These are phyloP conservation scores for Stercorarius parasiticus DNA, from an alignment of 2,113 vertebrate genomes.

Conservation along the genomic window DNA sequence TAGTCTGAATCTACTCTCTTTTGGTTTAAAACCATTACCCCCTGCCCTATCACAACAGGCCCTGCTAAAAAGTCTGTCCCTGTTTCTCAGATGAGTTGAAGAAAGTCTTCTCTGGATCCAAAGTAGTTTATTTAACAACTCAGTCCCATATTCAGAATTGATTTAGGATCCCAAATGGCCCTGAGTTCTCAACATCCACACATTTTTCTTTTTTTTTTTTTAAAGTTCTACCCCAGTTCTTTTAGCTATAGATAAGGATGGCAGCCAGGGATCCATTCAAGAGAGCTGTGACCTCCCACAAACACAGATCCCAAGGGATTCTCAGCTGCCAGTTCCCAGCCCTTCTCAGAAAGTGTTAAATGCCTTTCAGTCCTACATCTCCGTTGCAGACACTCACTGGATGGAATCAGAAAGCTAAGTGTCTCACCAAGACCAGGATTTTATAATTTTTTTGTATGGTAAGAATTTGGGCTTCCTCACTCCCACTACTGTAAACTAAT, in stretches of 20 bases:
- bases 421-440: background rate
- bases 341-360: background rate
- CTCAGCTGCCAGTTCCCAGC: background rate
- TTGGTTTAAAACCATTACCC: background rate
- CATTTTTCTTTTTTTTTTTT: background rate
- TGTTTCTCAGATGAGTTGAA: background rate
- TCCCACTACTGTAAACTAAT: background rate
- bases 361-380: background rate
- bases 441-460: background rate
- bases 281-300: background rate
- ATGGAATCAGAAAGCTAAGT: background rate
- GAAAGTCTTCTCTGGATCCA: background rate
- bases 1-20: background rate
- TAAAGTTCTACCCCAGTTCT: background rate
- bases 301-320: background rate
- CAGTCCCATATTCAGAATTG: background rate
- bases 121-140: background rate
- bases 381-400: background rate
- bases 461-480: background rate
- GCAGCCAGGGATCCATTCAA: background rate
- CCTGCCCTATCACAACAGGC: background rate
- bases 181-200: background rate
- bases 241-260: background rate
- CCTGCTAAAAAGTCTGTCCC: background rate
- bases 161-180: background rate